Base-by-base conservation (phyloP, 2,888 invertebrate genomes). In the Exephanes ischioxanthus region DNA sequence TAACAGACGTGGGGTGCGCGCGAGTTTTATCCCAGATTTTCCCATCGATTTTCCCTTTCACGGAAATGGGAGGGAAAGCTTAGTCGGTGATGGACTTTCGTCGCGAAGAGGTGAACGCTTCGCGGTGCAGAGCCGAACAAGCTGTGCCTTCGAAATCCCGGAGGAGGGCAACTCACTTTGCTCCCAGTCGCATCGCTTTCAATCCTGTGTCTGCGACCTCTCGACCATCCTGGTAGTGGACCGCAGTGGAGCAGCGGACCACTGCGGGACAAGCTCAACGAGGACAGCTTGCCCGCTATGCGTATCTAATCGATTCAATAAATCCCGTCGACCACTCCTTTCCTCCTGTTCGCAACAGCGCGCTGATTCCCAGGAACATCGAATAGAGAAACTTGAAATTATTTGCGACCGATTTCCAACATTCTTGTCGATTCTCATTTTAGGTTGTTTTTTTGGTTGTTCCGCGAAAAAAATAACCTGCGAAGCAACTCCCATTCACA, bases 221-320 rank as follows among this genome's bases (percentile, higher is more conserved):
- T 22, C 30, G 61, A 3, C 48, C 37, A 30, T 11, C 51, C 33
- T n/a, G 30, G 30, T 63, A 30, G 37, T 9, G 37, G 11, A 41
- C 9, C 9, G 41, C 41, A 3, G 48, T 41, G 37, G 78, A 33
- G 66, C 73, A 67, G 61, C 67, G 22, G 7, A 75, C 19, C 37
- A 22, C 14, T 30, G 26, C 41, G 22, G 16, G 37, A 63, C 30
- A 63, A 63, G 61, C 16, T 41, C 67, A 41, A 53, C 51, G 53
- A 4, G 26, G 22, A 58, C 22, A 22, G 30, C 58, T n/a, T 26
- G 63, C n/a, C 30, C 70, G 22, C 14, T 41, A 22, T 33, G 45
- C 67, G 72, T 66, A 33, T 76, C 53, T 70, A 63, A 80, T 83
- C 76, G 72, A 83, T 83, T 73, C 67, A 37, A 85, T 80, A 83